phyloP scores from a whole-genome alignment of 2,888 invertebrate species.

The Cephus pygmeus region DNA sequence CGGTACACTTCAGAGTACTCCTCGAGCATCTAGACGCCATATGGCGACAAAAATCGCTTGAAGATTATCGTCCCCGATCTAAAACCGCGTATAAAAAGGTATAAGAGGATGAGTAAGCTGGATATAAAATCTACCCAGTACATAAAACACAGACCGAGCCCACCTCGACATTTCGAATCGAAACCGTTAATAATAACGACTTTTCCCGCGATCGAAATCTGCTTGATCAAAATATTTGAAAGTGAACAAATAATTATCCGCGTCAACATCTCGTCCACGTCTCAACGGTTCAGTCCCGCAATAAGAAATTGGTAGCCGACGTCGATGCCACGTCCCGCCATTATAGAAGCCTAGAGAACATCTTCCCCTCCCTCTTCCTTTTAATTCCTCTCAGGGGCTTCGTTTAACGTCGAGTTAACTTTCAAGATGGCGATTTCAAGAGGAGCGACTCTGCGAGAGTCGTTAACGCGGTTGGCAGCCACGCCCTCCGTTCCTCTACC shows the following conservation, averaged over 20 bases:
- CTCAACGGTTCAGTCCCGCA: not conserved
- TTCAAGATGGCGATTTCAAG: slow-evolving; percentile 39
- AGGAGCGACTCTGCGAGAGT: slow-evolving; percentile 35
- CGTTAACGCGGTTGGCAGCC: slow-evolving; percentile 53
- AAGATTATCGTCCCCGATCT: slow-evolving; percentile 7
- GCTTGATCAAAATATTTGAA: not conserved
- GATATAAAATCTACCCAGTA: not conserved
- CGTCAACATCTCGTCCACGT: not conserved
- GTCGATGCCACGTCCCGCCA: not conserved
- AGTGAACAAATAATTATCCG: not conserved
- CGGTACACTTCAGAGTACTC: not conserved
- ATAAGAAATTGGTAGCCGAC: not conserved
- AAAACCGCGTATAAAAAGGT: not conserved
- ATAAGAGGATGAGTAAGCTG: not conserved
- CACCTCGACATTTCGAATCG: not conserved
- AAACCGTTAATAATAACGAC: not conserved
- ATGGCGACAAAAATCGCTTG: slow-evolving; percentile 12
- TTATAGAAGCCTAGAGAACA: not conserved
- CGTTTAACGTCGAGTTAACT: slow-evolving; percentile 43
- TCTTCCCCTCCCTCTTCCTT: not conserved
- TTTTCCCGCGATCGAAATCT: not conserved
- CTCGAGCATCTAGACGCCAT: not conserved
- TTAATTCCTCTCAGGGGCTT: slow-evolving; percentile 15
- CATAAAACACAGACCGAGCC: not conserved
- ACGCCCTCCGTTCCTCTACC: slow-evolving; percentile 42